Conservation (phyloP, 2,888 invertebrate species). For the Euproctis similis region DNA sequence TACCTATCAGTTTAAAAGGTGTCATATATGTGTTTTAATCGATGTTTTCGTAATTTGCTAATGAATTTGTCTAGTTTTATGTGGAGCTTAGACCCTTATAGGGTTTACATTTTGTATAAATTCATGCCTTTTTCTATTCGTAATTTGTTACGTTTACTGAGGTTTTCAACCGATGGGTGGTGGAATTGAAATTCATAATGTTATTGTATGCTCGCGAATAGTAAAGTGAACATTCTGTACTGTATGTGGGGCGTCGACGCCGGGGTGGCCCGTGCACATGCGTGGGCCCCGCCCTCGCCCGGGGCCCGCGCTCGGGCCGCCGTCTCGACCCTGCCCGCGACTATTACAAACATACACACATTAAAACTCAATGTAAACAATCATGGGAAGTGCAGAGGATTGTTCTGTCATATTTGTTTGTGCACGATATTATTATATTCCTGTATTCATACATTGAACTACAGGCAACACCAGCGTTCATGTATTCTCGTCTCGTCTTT, state of each 20-base stretch:
- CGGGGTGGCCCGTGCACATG: constrained; percentile 63
- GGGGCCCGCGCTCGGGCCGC: constrained; percentile 32
- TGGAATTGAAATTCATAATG: too few relatives aligned
- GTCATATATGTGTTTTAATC: too few relatives aligned
- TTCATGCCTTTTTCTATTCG: too few relatives aligned
- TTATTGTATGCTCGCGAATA: constrained; percentile 18
- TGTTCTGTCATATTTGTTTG: constrained; percentile 46
- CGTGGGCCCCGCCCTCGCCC: constrained; percentile 57
- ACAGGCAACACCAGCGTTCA: too few relatives aligned
- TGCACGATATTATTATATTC: constrained; percentile 25
- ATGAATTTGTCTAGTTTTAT: too few relatives aligned
- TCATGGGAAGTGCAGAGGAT: constrained; percentile 52
- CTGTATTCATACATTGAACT: constrained; percentile 19
- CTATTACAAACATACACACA: constrained; percentile 33
- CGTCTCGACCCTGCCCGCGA: constrained; percentile 20
- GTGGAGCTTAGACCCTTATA: too few relatives aligned
- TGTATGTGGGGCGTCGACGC: constrained; percentile 56
- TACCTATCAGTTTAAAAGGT: too few relatives aligned
- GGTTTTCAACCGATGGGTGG: too few relatives aligned
- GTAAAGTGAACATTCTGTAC: constrained; percentile 26
- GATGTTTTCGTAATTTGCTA: too few relatives aligned
- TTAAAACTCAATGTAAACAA: constrained; percentile 63
- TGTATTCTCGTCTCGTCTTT: too few relatives aligned
- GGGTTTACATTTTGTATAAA: too few relatives aligned
- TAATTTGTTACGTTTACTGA: too few relatives aligned